A percentile compares a stretch with the other conserved stretches of the same genome.
These are phyloP conservation scores for Isoperla grammatica DNA, from an alignment of 2,888 invertebrate species.

Conservation along the genomic window DNA sequence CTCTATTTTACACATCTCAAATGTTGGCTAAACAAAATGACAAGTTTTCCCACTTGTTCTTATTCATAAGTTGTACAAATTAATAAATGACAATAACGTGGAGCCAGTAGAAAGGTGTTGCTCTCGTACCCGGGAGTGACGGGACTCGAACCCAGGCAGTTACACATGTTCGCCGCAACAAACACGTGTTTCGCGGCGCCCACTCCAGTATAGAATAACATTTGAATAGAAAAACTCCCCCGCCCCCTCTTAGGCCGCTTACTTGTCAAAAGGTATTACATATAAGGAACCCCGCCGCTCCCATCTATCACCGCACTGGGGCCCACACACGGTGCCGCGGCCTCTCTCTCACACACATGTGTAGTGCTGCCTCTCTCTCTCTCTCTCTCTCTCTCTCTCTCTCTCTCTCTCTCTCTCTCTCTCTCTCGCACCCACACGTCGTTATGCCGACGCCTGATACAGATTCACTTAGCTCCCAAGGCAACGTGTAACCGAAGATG, in stretches of 20 bases:
- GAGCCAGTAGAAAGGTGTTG: no score
- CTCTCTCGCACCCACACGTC: neutral
- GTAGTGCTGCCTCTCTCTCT: neutral
- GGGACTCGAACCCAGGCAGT: no score
- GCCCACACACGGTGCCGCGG: conserved; percentile 21
- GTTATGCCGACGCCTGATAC: no score
- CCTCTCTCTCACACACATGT: neutral
- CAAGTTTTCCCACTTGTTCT: no score
- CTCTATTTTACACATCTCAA: no score
- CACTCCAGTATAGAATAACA: neutral
- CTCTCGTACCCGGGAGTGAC: no score
- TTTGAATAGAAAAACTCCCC: conserved; percentile 3
- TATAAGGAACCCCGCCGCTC: conserved; percentile 23
- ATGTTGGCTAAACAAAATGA: no score
- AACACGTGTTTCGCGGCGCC: neutral
- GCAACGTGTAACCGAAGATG: neutral
- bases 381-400: neutral
- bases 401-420: neutral
- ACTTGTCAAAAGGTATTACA: conserved; percentile 26
- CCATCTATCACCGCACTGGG: conserved; percentile 21
- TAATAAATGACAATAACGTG: no score
- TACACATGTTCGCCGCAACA: no score
- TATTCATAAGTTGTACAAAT: no score
- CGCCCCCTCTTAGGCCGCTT: neutral
- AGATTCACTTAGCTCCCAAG: neutral